Conservation (phyloP, 1,140 invertebrate genomes). For the Drosophila watanabei region DNA sequence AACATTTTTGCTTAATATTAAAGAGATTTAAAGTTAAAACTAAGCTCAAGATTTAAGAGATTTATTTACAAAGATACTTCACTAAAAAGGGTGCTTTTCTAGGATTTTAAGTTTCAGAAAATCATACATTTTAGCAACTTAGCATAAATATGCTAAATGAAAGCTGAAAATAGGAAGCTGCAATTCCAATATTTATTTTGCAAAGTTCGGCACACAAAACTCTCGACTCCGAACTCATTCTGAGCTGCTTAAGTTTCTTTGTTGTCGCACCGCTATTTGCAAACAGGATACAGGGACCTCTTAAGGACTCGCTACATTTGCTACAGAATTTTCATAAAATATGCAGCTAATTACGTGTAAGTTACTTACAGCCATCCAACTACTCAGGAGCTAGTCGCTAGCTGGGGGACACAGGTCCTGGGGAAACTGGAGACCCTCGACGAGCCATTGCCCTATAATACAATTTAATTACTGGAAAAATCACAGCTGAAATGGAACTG, state of each 20-base stretch:
- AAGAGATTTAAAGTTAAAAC: neutral
- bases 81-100: neutral
- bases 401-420: neutral
- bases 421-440: conserved; percentile 1
- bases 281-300: conserved; percentile 7
- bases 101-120: neutral
- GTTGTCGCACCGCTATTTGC: conserved; percentile 39
- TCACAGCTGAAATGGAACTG: conserved; percentile 45
- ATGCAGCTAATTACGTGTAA: conserved; percentile 78
- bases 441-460: conserved; percentile 63
- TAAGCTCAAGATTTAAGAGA: neutral
- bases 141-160: neutral
- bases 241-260: conserved; percentile 28
- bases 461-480: conserved; percentile 82
- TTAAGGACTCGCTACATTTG: conserved; percentile 6
- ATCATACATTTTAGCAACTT: neutral
- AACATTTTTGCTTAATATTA: accelerated
- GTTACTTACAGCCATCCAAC: conserved; percentile 55
- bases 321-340: conserved; percentile 69
- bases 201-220: conserved; percentile 10
- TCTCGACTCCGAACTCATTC: neutral
- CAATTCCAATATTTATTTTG: conserved; percentile 28
- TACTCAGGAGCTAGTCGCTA: conserved; percentile 12
- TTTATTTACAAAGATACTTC: neutral
- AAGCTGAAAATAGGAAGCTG: conserved; percentile 12